Percentiles rank a stretch among this genome's conserved stretches.
phyloP scores from a whole-genome alignment of 2,113 vertebrate genomes.

The Ranitomeya imitator region DNA sequence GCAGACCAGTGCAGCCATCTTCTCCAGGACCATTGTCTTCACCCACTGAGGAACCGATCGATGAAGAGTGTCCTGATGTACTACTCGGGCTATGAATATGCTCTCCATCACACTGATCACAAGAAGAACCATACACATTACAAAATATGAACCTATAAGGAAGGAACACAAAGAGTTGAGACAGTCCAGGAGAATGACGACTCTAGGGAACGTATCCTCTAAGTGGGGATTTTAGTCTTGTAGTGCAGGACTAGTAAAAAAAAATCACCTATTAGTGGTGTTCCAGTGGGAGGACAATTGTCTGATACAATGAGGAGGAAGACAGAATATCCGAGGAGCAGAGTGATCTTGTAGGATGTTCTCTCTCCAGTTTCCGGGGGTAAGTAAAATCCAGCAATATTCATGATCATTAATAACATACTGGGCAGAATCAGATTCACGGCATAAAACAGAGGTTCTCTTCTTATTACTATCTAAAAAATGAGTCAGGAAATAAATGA shows the following conservation, averaged over 20 bases:
- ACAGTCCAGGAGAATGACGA: background rate
- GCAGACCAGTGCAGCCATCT: constrained; percentile 77
- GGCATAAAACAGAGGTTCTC: constrained; percentile 89
- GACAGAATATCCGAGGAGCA: constrained; percentile 94
- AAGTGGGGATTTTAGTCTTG: too few relatives aligned
- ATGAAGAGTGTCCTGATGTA: constrained; percentile 92
- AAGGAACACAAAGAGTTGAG: background rate
- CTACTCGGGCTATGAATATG: constrained; percentile 88
- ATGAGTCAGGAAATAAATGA: background rate
- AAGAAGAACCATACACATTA: constrained; percentile 95
- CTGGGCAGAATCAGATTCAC: constrained; percentile 92
- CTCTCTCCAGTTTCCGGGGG: constrained; percentile 94
- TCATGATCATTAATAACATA: constrained; percentile 94
- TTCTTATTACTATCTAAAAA: constrained; percentile 87
- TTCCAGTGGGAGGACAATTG: constrained; percentile 90
- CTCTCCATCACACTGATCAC: constrained; percentile 94
- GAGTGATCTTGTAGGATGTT: constrained; percentile 95
- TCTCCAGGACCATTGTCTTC: constrained; percentile 80
- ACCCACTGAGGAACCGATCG: constrained; percentile 85
- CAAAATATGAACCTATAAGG: constrained; percentile 88
- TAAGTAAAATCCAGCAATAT: constrained; percentile 92
- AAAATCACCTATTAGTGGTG: constrained; percentile 84
- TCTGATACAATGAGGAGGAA: constrained; percentile 97
- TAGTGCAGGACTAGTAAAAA: background rate
- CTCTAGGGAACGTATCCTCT: background rate